Evolutionary conservation across 2,888 invertebrate species (phyloP), one percentile per base, ranked within the genome.

Genomic region (Melanchra persicariae): DNA sequence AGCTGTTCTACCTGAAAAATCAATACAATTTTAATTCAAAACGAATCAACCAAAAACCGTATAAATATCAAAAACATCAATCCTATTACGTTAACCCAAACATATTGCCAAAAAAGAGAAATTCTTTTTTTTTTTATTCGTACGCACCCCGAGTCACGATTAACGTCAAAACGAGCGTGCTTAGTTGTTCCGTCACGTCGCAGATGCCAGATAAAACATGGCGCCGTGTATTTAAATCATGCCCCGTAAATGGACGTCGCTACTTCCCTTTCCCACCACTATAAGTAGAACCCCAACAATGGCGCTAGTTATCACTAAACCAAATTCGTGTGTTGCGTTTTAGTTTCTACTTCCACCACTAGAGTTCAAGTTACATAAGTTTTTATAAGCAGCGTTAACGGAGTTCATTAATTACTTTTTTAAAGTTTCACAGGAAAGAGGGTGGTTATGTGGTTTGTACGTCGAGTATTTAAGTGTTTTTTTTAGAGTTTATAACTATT

Each of bases 201-300:
- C 88, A 87, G 93, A 94, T 94, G 89, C 84, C 86, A 93, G 94
- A 94, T 94, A 94, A 93, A 92, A 92, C 91, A 92, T 91, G 92
- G 91, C 90, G 87, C 77, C 88, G 86, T 45, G 45, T 93, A 93
- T 94, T 94, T 93, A 93, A 94, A 94, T 93, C 93, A 92, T 91
- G 91, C 89, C 81, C 81, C 79, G 85, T 87, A 88, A 87, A 88
- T 89, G 87, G 86, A 88, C 86, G 84, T 76, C 84, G 71, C 81
- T 85, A 89, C 91, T 91, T 90, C 90, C 88, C 68, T 85, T 87
- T 82, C 79, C 74, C 83, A 69, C 92, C 90, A 88, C 70, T 70
- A 37, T 85, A 85, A 81, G 76, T 79, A 87, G 92, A 90, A 74
- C 90, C 70, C 65, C 82, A 69, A 62, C 79, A 73, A 77, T 60